Base-by-base conservation (phyloP, 2,113 vertebrate genomes). In the Acinonyx jubatus region DNA sequence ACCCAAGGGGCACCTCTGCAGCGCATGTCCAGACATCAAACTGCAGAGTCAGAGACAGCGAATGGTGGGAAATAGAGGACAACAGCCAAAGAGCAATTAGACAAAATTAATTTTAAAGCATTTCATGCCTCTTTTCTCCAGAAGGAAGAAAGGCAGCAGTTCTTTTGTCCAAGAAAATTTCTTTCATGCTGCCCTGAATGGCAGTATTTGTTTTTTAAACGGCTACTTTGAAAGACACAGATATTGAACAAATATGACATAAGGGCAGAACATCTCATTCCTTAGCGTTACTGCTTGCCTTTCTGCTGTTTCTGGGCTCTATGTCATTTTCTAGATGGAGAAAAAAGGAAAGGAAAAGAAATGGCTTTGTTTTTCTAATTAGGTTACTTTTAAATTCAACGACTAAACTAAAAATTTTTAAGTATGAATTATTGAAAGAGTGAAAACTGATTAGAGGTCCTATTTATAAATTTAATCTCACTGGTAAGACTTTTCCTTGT, bases 401-500 rank as follows among this genome's bases (percentile, higher is more conserved):
- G 55, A 57, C 31, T 74, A 23, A 29, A 52, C 18, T 83, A 76
- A 61, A 18, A 12, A 21, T 52, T 45, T 65, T 65, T 38, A 74
- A 52, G n/a, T 78, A 33, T 97, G 15, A 73, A 68, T 93, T 95
- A 81, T 90, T 95, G 89, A 96, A 86, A 95, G n/a, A 94, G 81
- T 94, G 41, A 88, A 82, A 93, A 65, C 65, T 19, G 9, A 61
- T 86, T 93, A 89, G 50, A 96, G 91, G 83, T 61, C 68, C n/a
- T 91, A n/a, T 88, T 81, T 25, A n/a, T 31, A 45, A 80, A 13
- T 48, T 76, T 93, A 96, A 91, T 33, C n/a, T 73, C 81, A 69
- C 14, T 52, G 52, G 68, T 76, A 88, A 87, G 0, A n/a, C 4
- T 86, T 93, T 92, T 36, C 18, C 4, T 85, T 74, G 31, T n/a